Percentiles rank a stretch among this genome's conserved stretches.
These are phyloP conservation scores for Tridacna gigas DNA, from an alignment of 2,888 invertebrate species.

Conservation along the genomic window DNA sequence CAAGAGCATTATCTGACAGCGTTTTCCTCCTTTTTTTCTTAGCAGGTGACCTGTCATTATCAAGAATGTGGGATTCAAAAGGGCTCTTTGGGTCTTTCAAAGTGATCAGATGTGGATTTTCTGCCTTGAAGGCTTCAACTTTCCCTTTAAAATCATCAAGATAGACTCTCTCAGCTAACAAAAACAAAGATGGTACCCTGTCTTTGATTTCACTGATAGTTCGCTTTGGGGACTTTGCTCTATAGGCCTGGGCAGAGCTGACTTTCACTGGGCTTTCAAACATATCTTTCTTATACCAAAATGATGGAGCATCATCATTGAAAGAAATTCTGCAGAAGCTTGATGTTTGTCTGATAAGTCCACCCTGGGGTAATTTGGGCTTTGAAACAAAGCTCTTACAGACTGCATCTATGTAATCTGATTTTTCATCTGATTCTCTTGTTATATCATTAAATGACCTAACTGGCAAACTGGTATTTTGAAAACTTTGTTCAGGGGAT, in stretches of 20 bases:
- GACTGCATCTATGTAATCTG: neutral
- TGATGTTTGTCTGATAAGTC: conserved; percentile 36
- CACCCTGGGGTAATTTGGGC: neutral
- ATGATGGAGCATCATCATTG: conserved; percentile 38
- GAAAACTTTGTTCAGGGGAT: neutral
- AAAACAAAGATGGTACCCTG: conserved; percentile 34
- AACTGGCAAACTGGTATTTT: neutral
- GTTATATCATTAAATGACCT: neutral
- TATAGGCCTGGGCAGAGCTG: neutral
- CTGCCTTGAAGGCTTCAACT: conserved; percentile 42
- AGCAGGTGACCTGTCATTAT: conserved; percentile 52
- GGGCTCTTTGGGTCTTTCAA: neutral
- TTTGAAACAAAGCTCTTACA: neutral
- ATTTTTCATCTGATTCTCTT: neutral
- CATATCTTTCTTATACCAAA: conserved; percentile 62
- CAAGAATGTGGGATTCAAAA: neutral
- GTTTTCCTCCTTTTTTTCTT: conserved; percentile 54
- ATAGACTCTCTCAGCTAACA: conserved; percentile 40
- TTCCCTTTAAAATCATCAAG: conserved; percentile 41
- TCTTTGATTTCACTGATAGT: conserved; percentile 40
- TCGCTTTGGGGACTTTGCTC: conserved; percentile 56
- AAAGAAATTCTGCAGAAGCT: conserved; percentile 63
- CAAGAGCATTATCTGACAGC: neutral
- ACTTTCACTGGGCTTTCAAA: conserved; percentile 36
- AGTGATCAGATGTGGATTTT: conserved; percentile 21